Evolutionary conservation across 2,888 invertebrate genomes (phyloP).

Genomic region (Cheilosia impressa): DNA sequence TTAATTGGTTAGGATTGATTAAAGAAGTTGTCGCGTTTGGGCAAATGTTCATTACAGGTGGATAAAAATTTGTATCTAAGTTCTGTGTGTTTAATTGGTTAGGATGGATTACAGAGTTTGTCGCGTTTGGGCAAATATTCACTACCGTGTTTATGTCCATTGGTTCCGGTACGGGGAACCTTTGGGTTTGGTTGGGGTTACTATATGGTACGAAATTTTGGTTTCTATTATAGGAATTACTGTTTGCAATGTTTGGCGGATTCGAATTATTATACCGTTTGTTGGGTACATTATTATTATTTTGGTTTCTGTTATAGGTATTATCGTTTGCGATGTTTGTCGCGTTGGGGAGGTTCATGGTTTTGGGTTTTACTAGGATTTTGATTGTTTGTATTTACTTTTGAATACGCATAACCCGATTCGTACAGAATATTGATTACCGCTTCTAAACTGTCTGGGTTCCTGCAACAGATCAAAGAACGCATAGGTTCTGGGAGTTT

Average conservation of each 20-base stretch:
- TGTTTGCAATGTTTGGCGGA: not conserved
- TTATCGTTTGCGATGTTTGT: not conserved
- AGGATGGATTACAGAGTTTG: not conserved
- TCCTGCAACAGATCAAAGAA: conserved; percentile 16
- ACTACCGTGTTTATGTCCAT: not conserved
- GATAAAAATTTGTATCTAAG: conserved; percentile 16
- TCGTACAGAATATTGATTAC: conserved; percentile 28
- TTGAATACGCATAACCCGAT: conserved; percentile 12
- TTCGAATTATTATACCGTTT: not conserved
- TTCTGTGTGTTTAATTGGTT: not conserved
- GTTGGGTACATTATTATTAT: not conserved
- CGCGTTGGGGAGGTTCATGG: conserved; percentile 1
- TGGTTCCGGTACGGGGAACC: not conserved
- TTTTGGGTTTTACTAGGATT: not conserved
- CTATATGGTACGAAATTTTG: not conserved
- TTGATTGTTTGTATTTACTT: not conserved
- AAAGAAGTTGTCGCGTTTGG: not conserved
- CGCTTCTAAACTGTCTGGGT: conserved; percentile 11
- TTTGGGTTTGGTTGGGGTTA: not conserved
- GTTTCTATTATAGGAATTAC: not conserved
- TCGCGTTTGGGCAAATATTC: not conserved
- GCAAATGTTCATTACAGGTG: not conserved
- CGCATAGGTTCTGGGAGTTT: conserved; percentile 35
- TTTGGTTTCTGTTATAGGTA: not conserved
- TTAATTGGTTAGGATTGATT: not conserved